These are phyloP conservation scores for Biston stratarius DNA, from an alignment of 2,888 invertebrate genomes.

Conservation along the genomic window DNA sequence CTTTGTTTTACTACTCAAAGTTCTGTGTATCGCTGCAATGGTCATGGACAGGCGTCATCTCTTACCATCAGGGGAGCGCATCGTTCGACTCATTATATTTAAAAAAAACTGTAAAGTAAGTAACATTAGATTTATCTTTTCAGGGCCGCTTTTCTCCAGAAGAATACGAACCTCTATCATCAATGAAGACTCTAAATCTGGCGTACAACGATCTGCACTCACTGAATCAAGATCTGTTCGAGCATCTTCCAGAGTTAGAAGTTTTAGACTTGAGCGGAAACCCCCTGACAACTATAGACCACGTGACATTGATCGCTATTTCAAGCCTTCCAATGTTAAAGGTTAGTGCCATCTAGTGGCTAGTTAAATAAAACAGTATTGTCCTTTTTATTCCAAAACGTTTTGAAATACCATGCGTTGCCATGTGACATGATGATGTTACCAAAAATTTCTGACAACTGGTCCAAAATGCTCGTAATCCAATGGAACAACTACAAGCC, in stretches of 20 bases:
- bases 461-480: too few relatives aligned
- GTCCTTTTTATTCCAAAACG: not conserved
- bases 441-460: too few relatives aligned
- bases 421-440: too few relatives aligned
- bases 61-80: too few relatives aligned
- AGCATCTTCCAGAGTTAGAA: constrained; percentile 89
- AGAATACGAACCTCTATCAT: constrained; percentile 86
- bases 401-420: too few relatives aligned
- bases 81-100: too few relatives aligned
- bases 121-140: not conserved
- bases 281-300: constrained; percentile 89
- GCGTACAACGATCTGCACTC: constrained; percentile 90
- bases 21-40: too few relatives aligned
- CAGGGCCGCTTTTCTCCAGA: constrained; percentile 87
- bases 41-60: too few relatives aligned
- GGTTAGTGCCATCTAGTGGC: constrained; percentile 71
- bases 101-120: not conserved
- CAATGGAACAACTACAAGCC: too few relatives aligned
- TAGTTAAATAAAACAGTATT: not conserved
- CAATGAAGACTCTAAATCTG: constrained; percentile 87
- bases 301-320: constrained; percentile 88
- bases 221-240: constrained; percentile 91
- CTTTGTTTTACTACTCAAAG: too few relatives aligned
- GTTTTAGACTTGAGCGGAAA: constrained; percentile 91
- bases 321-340: constrained; percentile 88